Evolutionary conservation across 1,140 invertebrate genomes (phyloP), one percentile per base, ranked within the genome.

Genomic region (Drosophila sulfurigaster): DNA sequence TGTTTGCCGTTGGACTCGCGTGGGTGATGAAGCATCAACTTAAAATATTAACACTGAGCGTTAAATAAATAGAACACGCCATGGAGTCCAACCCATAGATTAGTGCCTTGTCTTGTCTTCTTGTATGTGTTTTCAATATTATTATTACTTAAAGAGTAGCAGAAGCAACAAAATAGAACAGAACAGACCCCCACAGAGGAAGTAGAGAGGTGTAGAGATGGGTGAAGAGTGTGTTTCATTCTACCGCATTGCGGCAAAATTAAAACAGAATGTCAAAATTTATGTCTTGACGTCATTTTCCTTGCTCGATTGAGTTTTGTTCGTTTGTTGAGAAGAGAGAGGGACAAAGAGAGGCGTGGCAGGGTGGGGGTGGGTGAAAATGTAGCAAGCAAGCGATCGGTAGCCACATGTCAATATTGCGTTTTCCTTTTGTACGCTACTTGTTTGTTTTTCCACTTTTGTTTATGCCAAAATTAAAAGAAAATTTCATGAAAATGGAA

Each of bases 321-420:
- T 48, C 13, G 32, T 8, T 38, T 15, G 41, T 25, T 25, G 16
- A 2, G 16, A 11, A 20, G 38, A 2, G 3, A 41, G 16, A 10
- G 25, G 7, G 32, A n/a, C 16, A 5, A 43, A 20, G 20, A 25
- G 20, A 25, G 20, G 20, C 20, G 20, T 25, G 3, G 20, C 30
- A n/a, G 45, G 45, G 2, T 15, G 46, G 35, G 35, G 41, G 35
- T 7, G 28, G 48, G 32, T 56, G 13, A 43, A n/a, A 60, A 46
- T 11, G 41, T 10, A 35, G 46, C 41, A 25, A 3, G 38, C 32
- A 11, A 3, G 13, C 8, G 52, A 35, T 25, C 20, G 20, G 20
- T 56, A 71, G 76, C 83, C 83, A 83, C 77, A 87, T 87, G 83
- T 87, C 77, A 87, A 88, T 87, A 87, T 83, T 88, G 83, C 83